Evolutionary conservation across 30 jellyfish, hydroid and myxozoan species (phyloP).

Genomic region (Aurelia aurita complex sp. Pacific): DNA sequence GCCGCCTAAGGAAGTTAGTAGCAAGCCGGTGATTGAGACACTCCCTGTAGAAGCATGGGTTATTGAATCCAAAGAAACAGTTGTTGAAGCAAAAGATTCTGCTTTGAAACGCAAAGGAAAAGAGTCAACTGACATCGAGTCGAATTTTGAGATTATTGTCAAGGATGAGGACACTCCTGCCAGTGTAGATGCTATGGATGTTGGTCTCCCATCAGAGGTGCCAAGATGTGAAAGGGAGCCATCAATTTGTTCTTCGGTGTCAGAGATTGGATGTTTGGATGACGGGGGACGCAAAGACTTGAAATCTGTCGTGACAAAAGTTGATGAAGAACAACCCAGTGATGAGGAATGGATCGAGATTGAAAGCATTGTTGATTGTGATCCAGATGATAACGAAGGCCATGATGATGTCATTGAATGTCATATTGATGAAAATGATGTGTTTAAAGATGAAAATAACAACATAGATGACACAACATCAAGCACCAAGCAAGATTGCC

Average conservation of each 20-base stretch:
- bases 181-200: background rate
- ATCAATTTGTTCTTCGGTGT: constrained; percentile 44
- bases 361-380: constrained; percentile 9
- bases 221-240: background rate
- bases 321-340: background rate
- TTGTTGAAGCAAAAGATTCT: too few species aligned
- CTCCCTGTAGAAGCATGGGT: too few species aligned
- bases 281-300: constrained; percentile 55
- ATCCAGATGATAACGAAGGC: background rate
- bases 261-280: constrained; percentile 32
- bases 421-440: background rate
- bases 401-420: background rate
- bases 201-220: background rate
- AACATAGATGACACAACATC: background rate
- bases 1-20: too few species aligned
- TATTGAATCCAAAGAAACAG: too few species aligned
- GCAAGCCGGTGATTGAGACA: too few species aligned
- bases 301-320: background rate
- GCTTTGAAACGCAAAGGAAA: too few species aligned
- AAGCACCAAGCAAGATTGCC: background rate
- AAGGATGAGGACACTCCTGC: constrained; percentile 5
- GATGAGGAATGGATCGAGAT: constrained; percentile 26
- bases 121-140: too few species aligned
- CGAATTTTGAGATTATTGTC: background rate
- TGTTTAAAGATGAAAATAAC: background rate